These are phyloP conservation scores for Campylomormyrus numenius DNA, from an alignment of 2,113 vertebrate species.

Conservation along the genomic window DNA sequence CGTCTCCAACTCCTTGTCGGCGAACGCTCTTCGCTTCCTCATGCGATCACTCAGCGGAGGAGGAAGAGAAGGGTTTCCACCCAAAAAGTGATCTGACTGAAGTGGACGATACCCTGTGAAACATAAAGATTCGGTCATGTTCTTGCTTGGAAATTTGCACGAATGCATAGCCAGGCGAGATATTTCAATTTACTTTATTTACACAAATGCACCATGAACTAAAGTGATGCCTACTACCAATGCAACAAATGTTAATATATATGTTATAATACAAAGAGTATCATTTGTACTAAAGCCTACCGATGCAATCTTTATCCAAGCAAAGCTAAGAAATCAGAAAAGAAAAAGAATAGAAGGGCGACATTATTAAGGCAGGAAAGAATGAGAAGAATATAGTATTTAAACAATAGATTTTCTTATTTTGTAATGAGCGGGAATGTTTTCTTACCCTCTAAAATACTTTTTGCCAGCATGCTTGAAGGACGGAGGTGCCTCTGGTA, in stretches of 20 bases:
- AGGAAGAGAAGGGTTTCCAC: conserved; percentile 70
- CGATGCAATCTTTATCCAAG: conserved; percentile 55
- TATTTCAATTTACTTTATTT: neutral
- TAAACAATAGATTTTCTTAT: neutral
- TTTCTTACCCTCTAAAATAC: conserved; percentile 88
- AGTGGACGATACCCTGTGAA: conserved; percentile 84
- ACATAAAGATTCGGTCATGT: conserved; percentile 30
- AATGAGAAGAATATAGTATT: neutral
- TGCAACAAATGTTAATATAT: neutral
- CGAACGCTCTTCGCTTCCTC: conserved; percentile 94
- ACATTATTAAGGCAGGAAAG: neutral
- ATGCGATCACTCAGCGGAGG: conserved; percentile 94
- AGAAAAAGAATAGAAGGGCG: conserved; percentile 14
- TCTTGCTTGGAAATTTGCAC: neutral
- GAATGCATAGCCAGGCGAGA: neutral
- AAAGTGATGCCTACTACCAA: neutral
- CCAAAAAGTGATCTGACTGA: conserved; percentile 75
- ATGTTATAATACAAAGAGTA: neutral
- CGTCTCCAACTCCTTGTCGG: conserved; percentile 95
- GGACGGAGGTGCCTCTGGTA: conserved; percentile 87
- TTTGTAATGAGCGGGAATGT: neutral
- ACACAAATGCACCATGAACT: neutral
- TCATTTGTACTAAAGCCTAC: conserved; percentile 2
- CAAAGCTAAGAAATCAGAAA: conserved; percentile 58
- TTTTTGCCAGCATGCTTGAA: conserved; percentile 91